Conservation (phyloP, 2,113 vertebrate species). For the Oryzias woworae region DNA sequence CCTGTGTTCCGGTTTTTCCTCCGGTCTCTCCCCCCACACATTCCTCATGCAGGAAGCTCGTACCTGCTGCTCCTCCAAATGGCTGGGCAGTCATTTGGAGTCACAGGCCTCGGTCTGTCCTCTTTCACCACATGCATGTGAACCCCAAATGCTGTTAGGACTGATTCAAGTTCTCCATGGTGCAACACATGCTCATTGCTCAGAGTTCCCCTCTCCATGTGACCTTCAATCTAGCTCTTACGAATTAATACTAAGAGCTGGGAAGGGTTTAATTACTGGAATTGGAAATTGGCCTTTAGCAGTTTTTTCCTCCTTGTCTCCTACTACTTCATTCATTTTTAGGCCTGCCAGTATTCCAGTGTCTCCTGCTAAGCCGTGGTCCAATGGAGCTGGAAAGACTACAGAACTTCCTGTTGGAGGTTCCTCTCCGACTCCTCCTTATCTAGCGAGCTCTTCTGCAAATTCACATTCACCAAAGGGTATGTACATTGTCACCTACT, state of each 20-base stretch:
- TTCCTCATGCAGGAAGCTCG: constrained; percentile 57
- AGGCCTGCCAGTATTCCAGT: constrained; percentile 38
- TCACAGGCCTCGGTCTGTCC: constrained; percentile 25
- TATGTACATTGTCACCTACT: constrained; percentile 4
- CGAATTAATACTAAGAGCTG: constrained; percentile 27
- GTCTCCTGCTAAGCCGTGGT: constrained; percentile 22
- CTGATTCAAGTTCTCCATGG: constrained; percentile 47
- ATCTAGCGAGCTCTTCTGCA: constrained; percentile 11
- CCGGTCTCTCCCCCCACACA: constrained; percentile 33
- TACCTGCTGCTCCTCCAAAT: constrained; percentile 63
- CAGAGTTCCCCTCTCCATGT: constrained; percentile 34
- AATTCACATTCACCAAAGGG: constrained; percentile 34
- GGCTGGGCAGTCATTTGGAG: constrained; percentile 46
- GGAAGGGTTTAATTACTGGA: background rate
- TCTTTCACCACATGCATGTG: constrained; percentile 41
- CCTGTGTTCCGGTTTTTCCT: constrained; percentile 36
- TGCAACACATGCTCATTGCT: constrained; percentile 56
- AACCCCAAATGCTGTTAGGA: constrained; percentile 56
- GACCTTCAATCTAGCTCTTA: constrained; percentile 33
- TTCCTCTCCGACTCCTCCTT: constrained; percentile 1
- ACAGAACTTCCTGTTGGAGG: constrained; percentile 10
- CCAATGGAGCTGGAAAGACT: constrained; percentile 26
- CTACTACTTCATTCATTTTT: constrained; percentile 3
- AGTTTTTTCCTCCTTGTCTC: constrained; percentile 1
- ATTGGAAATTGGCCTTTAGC: constrained; percentile 1